A percentile compares a stretch with the other conserved stretches of the same genome.
Evolutionary conservation across 2,113 vertebrate species (phyloP).

Genomic region (Chinchilla lanigera): DNA sequence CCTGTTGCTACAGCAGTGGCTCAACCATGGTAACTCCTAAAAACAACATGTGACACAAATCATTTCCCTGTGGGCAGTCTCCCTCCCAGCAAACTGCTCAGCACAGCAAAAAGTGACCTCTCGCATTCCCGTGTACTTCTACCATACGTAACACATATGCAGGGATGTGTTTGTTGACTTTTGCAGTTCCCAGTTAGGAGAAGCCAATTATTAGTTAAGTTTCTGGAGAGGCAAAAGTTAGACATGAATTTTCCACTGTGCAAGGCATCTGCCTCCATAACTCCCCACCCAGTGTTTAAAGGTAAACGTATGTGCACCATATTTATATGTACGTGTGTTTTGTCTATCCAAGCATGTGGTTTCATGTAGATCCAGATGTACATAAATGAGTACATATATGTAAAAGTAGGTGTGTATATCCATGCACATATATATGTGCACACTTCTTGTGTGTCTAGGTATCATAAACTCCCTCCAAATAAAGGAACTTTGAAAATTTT

Average conservation of each 20-base stretch:
- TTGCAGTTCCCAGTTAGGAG: background rate
- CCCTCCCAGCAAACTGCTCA: background rate
- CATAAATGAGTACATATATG: background rate
- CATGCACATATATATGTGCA: background rate
- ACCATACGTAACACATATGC: no score
- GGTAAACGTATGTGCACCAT: background rate
- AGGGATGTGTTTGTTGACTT: background rate
- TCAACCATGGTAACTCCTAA: no score
- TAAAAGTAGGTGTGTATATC: background rate
- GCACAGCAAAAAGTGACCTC: background rate
- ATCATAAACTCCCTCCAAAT: constrained; percentile 9
- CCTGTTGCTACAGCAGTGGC: background rate
- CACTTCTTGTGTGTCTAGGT: background rate
- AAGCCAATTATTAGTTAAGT: background rate
- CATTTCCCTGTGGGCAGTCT: background rate
- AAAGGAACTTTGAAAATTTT: background rate
- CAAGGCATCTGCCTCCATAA: background rate
- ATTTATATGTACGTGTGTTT: background rate
- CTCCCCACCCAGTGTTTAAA: background rate
- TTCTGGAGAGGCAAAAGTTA: background rate
- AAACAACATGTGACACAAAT: background rate
- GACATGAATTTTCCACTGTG: background rate
- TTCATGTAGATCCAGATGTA: background rate
- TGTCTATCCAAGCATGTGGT: background rate
- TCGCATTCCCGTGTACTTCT: background rate